Base-by-base conservation (phyloP, 2,888 invertebrate species). In the Pollenia griseotomentosa region DNA sequence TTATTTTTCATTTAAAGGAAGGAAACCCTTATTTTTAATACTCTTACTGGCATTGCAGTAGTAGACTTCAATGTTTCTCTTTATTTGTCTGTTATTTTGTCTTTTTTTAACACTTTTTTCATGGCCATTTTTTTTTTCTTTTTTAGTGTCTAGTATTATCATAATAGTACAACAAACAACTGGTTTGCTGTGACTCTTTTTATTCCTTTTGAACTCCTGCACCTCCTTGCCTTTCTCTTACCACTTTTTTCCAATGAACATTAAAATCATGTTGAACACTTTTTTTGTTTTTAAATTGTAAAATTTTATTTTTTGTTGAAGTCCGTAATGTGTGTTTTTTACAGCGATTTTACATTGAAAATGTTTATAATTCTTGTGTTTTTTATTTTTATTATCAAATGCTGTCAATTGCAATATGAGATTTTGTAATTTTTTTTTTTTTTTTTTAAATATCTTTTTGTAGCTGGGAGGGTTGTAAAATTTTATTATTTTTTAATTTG, bases 401-500 rank as follows among this genome's bases (percentile, higher is more conserved):
- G 53, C 59, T 59, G 66, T 75, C 82, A 51, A 66, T 82, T 82
- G 59, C 82, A 53, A n/a, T 61, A 82, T 61, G 12, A 66, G 66
- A 66, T 19, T 59, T 70, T 79, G 42, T 44, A 44, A 40, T 61
- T 33, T 48, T 19, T 23, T 23, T 19, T 2, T 19, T 2, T n/a
- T n/a, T 5, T 79, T 61, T 59, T 42, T n/a, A 33, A 12, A 33
- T 40, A 40, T 44, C 19, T 40, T 46, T 55, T 65, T 19, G 1
- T 65, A 51, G 23, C 11, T 42, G 65, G 23, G 23, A 44, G 66
- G 46, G 12, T 66, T 77, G 40, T 55, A 57, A 59, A 81, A 83
- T 83, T 44, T 68, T 68, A 61, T 71, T 85, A 42, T 57, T 40
- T 80, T 86, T 68, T 83, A 80, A 79, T 86, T 42, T 84, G 84